A percentile compares a stretch with the other conserved stretches of the same genome.
These are phyloP conservation scores for Diorhabda elongata DNA, from an alignment of 1,140 invertebrate species.

Conservation along the genomic window DNA sequence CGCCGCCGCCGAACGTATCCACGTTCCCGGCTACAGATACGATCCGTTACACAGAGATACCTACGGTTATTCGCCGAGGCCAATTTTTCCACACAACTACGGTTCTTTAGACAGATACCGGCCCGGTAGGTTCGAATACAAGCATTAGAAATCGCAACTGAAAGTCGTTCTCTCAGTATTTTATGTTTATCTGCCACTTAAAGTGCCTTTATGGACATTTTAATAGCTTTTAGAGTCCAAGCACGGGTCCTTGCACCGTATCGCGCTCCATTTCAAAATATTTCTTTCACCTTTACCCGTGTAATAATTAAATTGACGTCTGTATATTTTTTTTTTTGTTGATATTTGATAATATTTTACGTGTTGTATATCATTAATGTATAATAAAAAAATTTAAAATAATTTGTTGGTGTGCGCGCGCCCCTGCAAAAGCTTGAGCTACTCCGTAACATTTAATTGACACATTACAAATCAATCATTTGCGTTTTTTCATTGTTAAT, in stretches of 20 bases:
- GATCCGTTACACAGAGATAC: constrained; percentile 81
- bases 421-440: constrained; percentile 40
- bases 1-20: constrained; percentile 74
- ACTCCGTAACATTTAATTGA: constrained; percentile 6
- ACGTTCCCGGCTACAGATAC: constrained; percentile 82
- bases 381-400: constrained; percentile 24
- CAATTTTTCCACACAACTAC: constrained; percentile 82
- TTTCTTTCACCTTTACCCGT: neutral
- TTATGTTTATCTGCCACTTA: constrained; percentile 9
- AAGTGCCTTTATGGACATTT: constrained; percentile 21
- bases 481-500: neutral
- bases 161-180: constrained; percentile 12
- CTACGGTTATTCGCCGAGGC: constrained; percentile 80
- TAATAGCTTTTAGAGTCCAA: constrained; percentile 18
- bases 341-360: constrained; percentile 25
- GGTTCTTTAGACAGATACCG: constrained; percentile 71
- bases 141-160: constrained; percentile 25
- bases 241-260: constrained; percentile 10
- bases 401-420: constrained; percentile 22
- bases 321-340: constrained; percentile 19
- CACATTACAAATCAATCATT: neutral
- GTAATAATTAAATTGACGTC: neutral
- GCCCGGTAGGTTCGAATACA: constrained; percentile 69
- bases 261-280: constrained; percentile 1
- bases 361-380: constrained; percentile 29